These are phyloP conservation scores for Rhinopithecus roxellana DNA, from an alignment of 2,113 vertebrate species.

Conservation along the genomic window DNA sequence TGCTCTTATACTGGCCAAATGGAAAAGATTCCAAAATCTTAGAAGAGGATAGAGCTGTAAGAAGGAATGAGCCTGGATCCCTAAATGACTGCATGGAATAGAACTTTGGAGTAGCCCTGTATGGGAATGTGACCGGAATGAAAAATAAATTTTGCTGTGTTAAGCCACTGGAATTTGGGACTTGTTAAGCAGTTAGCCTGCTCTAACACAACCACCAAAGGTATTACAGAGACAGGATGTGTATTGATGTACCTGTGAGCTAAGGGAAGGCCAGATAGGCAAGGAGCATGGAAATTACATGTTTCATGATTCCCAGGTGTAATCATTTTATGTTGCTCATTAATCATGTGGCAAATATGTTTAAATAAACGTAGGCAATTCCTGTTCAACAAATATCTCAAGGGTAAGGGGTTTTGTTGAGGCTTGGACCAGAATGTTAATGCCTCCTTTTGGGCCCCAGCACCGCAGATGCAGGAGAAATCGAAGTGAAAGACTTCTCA, in stretches of 20 bases:
- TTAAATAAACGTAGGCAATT: slow-evolving; percentile 51
- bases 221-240: neutral
- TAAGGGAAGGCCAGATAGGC: neutral
- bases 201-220: slow-evolving; percentile 29
- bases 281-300: neutral
- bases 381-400: slow-evolving; percentile 37
- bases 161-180: slow-evolving; percentile 2
- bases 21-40: neutral
- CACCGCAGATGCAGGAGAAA: neutral
- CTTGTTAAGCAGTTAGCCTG: neutral
- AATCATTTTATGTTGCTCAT: neutral
- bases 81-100: neutral
- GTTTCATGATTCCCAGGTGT: slow-evolving; percentile 35
- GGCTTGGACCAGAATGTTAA: neutral
- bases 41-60: neutral
- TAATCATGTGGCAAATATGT: slow-evolving; percentile 36
- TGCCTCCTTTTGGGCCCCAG: neutral
- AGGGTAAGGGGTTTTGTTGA: neutral
- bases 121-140: neutral
- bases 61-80: neutral
- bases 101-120: neutral
- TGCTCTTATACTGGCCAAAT: neutral
- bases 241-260: slow-evolving; percentile 16
- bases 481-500: slow-evolving; percentile 7
- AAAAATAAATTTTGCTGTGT: neutral